Percentiles rank a stretch among this genome's conserved stretches.
These are phyloP conservation scores for Cyrtonyx montezumae DNA, from an alignment of 2,113 vertebrate species.

Conservation along the genomic window DNA sequence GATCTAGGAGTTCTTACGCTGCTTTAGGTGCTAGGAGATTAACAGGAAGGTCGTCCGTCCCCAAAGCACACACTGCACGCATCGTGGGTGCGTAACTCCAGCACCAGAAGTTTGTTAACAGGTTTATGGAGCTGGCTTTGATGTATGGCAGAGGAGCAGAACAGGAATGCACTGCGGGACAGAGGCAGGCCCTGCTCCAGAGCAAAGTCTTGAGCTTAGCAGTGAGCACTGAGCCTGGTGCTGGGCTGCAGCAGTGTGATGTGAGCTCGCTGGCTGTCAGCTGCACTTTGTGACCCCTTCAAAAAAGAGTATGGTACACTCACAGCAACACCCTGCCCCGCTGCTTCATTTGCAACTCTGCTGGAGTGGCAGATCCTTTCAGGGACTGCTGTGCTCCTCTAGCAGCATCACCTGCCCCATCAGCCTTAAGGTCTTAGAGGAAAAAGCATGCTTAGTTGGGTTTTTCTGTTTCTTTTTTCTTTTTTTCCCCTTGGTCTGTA, in stretches of 20 bases:
- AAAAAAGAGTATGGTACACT: neutral
- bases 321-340: neutral
- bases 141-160: neutral
- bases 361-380: rapidly evolving
- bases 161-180: neutral
- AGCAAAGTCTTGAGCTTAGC: slow-evolving; percentile 45
- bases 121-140: slow-evolving; percentile 27
- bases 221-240: neutral
- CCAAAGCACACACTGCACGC: neutral
- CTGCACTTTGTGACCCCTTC: neutral
- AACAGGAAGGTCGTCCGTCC: neutral
- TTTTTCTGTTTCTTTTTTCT: too few relatives aligned
- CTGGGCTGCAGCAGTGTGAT: neutral
- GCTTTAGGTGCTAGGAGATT: neutral
- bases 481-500: neutral
- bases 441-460: neutral
- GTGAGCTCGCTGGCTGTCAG: neutral
- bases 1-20: neutral
- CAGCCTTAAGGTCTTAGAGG: neutral
- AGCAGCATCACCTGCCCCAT: neutral
- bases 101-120: neutral
- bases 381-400: neutral
- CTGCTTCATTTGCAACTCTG: too few relatives aligned
- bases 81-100: neutral
- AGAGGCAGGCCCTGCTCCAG: neutral